Base-by-base conservation (phyloP, 2,113 vertebrate genomes). In the Ursus arctos region DNA sequence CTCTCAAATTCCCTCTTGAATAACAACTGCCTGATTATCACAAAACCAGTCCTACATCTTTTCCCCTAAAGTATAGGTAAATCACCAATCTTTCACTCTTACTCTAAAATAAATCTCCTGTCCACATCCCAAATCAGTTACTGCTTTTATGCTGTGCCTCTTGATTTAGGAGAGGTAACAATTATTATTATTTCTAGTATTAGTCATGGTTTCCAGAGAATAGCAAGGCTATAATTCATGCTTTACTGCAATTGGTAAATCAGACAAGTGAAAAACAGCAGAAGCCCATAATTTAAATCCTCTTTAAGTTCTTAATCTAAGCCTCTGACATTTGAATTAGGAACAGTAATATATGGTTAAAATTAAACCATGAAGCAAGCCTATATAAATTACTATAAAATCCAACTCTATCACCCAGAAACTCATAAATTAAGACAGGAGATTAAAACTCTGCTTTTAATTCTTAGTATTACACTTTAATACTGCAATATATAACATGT, bases 171-270 rank as follows among this genome's bases (percentile, higher is more conserved):
- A 36, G 77, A 88, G n/a, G 69, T 87, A 96, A 94, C 87, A 95
- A 98, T 97, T 95, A 96, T 96, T 97, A 92, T 96, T 97, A 97
- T 95, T 98, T 95, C 94, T 96, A 92, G 92, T 96, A 95, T 96
- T 94, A 94, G 94, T 97, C 96, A 97, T 88, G 63, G 80, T 98
- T 96, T 97, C 67, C 33, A 98, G 83, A 92, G 87, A 96, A 93
- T 31, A 97, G 79, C 79, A 95, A 97, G 83, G 80, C 92, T 97
- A 96, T 97, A 98, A 96, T 96, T 97, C 95, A 97, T 71, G 90
- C 94, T 97, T 96, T 97, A 93, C 67, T 96, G 76, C 63, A 90
- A 96, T 55, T 88, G 96, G 91, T 91, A 97, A 97, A 97, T 88
- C 80, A 95, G 80, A 84, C 87, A 98, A 98, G 93, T 94, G 88